Percentiles rank a stretch among this genome's conserved stretches.
phyloP scores from a whole-genome alignment of 2,797 vertebrate genomes.

The Anabacerthia variegaticeps region DNA sequence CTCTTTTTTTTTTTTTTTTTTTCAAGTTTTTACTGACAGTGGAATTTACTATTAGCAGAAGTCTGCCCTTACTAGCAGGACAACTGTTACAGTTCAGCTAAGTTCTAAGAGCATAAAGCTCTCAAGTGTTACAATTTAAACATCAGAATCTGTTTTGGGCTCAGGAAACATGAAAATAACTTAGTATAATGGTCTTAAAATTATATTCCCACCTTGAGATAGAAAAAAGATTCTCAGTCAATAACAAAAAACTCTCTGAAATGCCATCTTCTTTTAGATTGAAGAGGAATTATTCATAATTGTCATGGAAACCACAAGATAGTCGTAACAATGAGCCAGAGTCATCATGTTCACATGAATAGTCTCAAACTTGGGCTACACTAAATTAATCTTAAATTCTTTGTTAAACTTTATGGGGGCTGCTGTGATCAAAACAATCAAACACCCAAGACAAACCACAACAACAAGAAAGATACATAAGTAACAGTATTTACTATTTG shows the following conservation, averaged over 20 bases:
- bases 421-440: not conserved
- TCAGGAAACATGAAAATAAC: not conserved
- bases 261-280: not conserved
- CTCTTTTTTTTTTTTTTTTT: not conserved
- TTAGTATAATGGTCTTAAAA: not conserved
- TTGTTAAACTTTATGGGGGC: not conserved
- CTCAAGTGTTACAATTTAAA: not conserved
- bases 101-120: not conserved
- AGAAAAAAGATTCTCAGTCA: not conserved
- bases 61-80: not conserved
- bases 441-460: not conserved
- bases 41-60: not conserved
- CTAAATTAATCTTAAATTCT: not conserved
- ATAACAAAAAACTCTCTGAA: not conserved
- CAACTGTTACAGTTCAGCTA: not conserved
- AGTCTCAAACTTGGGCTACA: not conserved
- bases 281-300: not conserved
- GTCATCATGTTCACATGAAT: not conserved
- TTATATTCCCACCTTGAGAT: not conserved
- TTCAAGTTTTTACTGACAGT: not conserved
- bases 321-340: not conserved
- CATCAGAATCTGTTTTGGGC: not conserved
- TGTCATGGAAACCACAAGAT: not conserved
- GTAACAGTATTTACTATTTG: not conserved
- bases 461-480: not conserved